phyloP scores from a whole-genome alignment of 2,888 invertebrate species.

The Dicranocentrus wangi region DNA sequence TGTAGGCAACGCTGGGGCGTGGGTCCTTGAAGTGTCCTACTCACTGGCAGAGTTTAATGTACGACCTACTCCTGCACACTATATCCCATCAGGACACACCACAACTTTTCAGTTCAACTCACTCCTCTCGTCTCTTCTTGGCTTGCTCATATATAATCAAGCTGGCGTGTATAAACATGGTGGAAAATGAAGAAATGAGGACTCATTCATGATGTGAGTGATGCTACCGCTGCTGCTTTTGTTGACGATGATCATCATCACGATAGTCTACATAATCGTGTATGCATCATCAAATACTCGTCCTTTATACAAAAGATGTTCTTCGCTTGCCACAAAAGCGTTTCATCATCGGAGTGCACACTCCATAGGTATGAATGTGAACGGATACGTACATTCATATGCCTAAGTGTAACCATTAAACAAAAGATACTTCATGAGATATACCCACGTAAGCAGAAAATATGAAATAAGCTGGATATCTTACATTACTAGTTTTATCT shows the following conservation, averaged over 20 bases:
- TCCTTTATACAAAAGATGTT: not conserved
- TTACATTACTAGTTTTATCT: no score
- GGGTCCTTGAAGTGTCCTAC: conserved; percentile 63
- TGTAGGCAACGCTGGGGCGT: conserved; percentile 48
- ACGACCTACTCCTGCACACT: conserved; percentile 45
- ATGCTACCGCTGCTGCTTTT: conserved; percentile 1
- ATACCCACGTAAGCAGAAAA: no score
- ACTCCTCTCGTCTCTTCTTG: not conserved
- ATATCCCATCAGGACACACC: conserved; percentile 14
- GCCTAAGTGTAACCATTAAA: no score
- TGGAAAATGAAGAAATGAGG: conserved; percentile 49
- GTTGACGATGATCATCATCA: conserved; percentile 19
- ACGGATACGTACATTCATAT: not conserved
- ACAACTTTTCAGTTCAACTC: conserved; percentile 2
- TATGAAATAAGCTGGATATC: no score
- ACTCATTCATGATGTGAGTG: conserved; percentile 45
- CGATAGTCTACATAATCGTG: conserved; percentile 31
- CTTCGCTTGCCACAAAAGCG: not conserved
- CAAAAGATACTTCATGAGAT: no score
- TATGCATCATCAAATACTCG: conserved; percentile 43
- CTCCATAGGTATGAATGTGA: not conserved
- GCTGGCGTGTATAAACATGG: conserved; percentile 23
- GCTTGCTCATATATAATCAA: not conserved
- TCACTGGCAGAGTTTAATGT: conserved; percentile 58
- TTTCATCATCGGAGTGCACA: not conserved